These are phyloP conservation scores for Cetonia aurata DNA, from an alignment of 2,888 invertebrate species.

Conservation along the genomic window DNA sequence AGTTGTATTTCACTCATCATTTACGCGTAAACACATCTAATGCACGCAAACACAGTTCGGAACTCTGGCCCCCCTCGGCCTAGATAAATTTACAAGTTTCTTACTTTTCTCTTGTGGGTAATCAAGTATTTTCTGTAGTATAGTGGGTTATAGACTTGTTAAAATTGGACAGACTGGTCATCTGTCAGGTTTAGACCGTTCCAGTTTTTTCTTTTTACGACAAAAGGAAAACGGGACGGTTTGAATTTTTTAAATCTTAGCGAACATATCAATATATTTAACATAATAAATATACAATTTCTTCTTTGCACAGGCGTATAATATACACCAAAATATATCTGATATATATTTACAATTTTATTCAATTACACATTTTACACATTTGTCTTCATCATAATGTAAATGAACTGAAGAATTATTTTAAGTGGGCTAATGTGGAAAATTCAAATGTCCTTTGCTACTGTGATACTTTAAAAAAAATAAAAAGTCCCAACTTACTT, in stretches of 20 bases:
- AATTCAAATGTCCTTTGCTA: constrained; percentile 38
- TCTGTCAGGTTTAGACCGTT: constrained; percentile 54
- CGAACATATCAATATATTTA: constrained; percentile 45
- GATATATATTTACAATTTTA: constrained; percentile 20
- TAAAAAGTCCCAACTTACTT: too few species aligned
- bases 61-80: constrained; percentile 26
- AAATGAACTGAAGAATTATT: constrained; percentile 42
- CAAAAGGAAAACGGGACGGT: constrained; percentile 13
- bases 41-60: constrained; percentile 34
- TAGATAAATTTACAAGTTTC: constrained; percentile 44
- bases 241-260: constrained; percentile 47
- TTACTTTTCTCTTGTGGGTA: constrained; percentile 44
- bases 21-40: constrained; percentile 27
- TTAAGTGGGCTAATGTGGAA: constrained; percentile 43
- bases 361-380: constrained; percentile 47
- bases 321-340: constrained; percentile 29
- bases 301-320: constrained; percentile 29
- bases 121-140: constrained; percentile 45
- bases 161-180: constrained; percentile 59
- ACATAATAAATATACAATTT: constrained; percentile 29
- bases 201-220: constrained; percentile 16
- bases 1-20: constrained; percentile 39
- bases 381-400: constrained; percentile 39
- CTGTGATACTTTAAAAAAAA: background rate
- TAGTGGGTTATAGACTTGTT: constrained; percentile 56